Conservation (phyloP, 1,140 invertebrate species). For the Macrobrachium rosenbergii region DNA sequence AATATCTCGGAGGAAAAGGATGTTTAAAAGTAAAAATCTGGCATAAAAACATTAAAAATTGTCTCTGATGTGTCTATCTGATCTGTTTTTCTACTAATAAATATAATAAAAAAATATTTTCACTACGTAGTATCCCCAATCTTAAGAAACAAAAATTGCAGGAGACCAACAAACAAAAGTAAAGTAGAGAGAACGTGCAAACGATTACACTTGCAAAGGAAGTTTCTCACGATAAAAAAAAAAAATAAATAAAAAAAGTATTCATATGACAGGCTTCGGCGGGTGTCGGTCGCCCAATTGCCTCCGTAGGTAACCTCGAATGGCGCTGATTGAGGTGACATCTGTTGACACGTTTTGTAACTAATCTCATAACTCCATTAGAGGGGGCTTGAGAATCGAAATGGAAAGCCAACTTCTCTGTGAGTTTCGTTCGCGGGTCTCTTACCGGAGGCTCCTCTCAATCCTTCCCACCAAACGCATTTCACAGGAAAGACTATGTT, state of each 20-base stretch:
- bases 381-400: constrained; percentile 51
- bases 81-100: too few species aligned
- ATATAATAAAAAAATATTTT: too few species aligned
- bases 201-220: not conserved
- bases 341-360: constrained; percentile 62
- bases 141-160: too few species aligned
- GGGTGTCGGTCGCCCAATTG: constrained; percentile 33
- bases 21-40: too few species aligned
- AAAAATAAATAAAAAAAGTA: not conserved
- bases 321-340: constrained; percentile 59
- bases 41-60: too few species aligned
- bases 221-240: not conserved
- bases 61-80: too few species aligned
- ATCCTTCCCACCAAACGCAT: not conserved
- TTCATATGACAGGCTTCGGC: constrained; percentile 15
- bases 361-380: constrained; percentile 63
- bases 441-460: not conserved
- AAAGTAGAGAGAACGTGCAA: too few species aligned
- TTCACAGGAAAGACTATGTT: not conserved
- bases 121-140: too few species aligned
- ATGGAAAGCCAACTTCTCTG: not conserved
- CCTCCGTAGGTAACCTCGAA: constrained; percentile 47
- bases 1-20: too few species aligned
- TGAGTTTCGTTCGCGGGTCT: not conserved
- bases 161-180: too few species aligned